Evolutionary conservation across 2,113 vertebrate species (phyloP).

Genomic region (Corythaeola cristata): DNA sequence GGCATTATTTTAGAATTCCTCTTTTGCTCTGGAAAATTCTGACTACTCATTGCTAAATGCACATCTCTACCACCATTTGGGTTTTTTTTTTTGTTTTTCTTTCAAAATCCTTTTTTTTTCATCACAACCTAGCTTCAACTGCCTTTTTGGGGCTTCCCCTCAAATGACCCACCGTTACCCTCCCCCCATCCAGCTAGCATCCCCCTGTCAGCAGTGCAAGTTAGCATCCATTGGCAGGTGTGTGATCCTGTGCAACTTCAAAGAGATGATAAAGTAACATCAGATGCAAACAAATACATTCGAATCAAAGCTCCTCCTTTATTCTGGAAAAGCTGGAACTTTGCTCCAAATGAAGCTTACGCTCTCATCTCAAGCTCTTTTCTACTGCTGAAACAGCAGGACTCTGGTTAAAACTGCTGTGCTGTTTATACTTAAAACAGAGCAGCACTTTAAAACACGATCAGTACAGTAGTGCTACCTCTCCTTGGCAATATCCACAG

Average conservation of each 20-base stretch:
- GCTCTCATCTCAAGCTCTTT: not conserved
- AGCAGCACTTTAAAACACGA: constrained; percentile 21
- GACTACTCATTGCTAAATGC: not conserved
- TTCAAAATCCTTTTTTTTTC: not conserved
- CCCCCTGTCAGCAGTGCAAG: not conserved
- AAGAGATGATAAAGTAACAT: not conserved
- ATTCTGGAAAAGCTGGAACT: not conserved
- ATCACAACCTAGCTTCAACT: not conserved
- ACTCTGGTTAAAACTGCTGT: not conserved
- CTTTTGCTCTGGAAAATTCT: not conserved
- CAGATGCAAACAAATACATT: not conserved
- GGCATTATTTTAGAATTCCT: not conserved
- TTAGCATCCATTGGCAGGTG: not conserved
- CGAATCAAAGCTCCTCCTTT: not conserved
- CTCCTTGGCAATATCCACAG: constrained; percentile 24
- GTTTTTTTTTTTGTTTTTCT: not conserved
- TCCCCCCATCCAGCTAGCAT: not conserved
- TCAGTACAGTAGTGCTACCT: not conserved
- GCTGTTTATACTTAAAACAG: not conserved
- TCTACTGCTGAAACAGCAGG: constrained; percentile 17
- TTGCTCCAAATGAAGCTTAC: not conserved
- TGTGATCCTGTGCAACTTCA: not conserved
- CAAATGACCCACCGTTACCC: not conserved
- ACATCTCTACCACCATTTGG: not conserved
- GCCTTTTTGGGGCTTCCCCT: not conserved